phyloP scores from a whole-genome alignment of 2,113 vertebrate genomes.

The Notarius quadriscutis region DNA sequence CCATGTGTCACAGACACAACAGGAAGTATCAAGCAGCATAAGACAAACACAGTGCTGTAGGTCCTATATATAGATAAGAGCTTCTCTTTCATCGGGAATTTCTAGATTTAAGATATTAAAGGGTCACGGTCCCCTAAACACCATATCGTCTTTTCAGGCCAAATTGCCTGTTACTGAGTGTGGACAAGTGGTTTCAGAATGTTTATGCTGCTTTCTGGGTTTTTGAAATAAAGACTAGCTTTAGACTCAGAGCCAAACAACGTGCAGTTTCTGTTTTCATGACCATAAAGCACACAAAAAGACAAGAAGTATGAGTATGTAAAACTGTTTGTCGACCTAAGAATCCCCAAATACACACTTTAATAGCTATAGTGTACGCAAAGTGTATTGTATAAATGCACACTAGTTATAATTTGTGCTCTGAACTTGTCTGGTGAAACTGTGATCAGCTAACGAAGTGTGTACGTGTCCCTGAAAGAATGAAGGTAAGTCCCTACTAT shows the following conservation, averaged over 20 bases:
- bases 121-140: constrained; percentile 10
- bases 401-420: constrained; percentile 10
- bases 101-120: constrained; percentile 32
- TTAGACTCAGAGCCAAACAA: not conserved
- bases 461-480: constrained; percentile 14
- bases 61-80: constrained; percentile 43
- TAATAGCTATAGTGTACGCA: not conserved
- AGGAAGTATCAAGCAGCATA: constrained; percentile 40
- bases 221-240: not conserved
- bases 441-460: not conserved
- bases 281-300: not conserved
- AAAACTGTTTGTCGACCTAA: not conserved
- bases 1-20: constrained; percentile 31
- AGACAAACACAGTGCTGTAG: constrained; percentile 45
- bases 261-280: not conserved
- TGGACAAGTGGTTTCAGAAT: not conserved
- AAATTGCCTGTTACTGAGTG: not conserved
- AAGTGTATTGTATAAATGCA: constrained; percentile 10
- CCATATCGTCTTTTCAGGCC: not conserved
- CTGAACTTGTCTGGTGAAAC: not conserved
- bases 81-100: constrained; percentile 34
- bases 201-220: not conserved
- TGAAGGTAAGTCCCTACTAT: not conserved
- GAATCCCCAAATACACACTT: constrained; percentile 1
- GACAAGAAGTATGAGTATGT: not conserved